Conservation (phyloP, 2,888 invertebrate species). For the Cacoxenus indagator region DNA sequence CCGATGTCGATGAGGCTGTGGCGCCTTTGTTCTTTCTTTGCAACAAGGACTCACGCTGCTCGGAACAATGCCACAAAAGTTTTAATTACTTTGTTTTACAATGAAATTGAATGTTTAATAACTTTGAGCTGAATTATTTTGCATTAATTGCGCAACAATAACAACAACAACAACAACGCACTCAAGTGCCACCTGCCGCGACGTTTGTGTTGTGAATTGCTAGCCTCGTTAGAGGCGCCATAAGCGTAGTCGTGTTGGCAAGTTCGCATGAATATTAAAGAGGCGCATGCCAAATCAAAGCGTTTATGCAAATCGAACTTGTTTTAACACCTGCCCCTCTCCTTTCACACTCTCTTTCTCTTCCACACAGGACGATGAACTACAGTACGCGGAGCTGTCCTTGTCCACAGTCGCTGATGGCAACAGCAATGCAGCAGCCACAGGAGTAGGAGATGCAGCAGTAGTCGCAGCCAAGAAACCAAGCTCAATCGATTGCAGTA, state of each 20-base stretch:
- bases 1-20: not conserved
- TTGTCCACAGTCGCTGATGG: slow-evolving; percentile 55
- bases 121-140: slow-evolving; percentile 50
- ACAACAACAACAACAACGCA: not conserved
- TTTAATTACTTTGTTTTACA: slow-evolving; percentile 60
- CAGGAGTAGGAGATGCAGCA: slow-evolving; percentile 35
- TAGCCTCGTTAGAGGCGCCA: not conserved
- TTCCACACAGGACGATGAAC: slow-evolving; percentile 67
- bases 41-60: slow-evolving; percentile 12
- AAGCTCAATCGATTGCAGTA: slow-evolving; percentile 53
- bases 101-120: slow-evolving; percentile 52
- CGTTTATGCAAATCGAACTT: slow-evolving; percentile 11
- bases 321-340: not conserved
- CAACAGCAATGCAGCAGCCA: slow-evolving; percentile 14
- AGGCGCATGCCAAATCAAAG: slow-evolving; percentile 7
- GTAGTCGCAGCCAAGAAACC: slow-evolving; percentile 45
- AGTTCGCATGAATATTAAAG: slow-evolving; percentile 17
- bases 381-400: slow-evolving; percentile 70
- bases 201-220: not conserved
- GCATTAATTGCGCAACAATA: slow-evolving; percentile 45
- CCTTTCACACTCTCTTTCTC: not conserved
- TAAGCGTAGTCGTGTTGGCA: not conserved
- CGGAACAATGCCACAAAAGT: slow-evolving; percentile 43
- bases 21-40: not conserved
- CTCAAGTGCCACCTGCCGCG: not conserved